These are phyloP conservation scores for Intellagama lesueurii DNA, from an alignment of 2,797 vertebrate species.

Conservation along the genomic window DNA sequence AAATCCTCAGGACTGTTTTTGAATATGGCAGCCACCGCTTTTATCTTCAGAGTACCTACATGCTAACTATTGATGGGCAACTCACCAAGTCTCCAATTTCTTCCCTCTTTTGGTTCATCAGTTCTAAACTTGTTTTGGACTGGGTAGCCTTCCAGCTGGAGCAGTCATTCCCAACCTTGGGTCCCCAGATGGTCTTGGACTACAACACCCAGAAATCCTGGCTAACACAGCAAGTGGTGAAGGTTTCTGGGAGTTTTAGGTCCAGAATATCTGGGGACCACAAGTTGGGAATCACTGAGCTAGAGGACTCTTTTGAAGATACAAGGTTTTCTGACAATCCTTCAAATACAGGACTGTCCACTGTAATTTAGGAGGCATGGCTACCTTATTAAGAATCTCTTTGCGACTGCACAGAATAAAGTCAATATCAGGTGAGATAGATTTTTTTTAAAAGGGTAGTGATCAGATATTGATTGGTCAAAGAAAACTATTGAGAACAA, in stretches of 20 bases:
- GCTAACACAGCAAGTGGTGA: too few species aligned
- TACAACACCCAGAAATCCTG: too few species aligned
- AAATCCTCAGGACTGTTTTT: background rate
- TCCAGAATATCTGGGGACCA: too few species aligned
- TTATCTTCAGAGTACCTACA: background rate
- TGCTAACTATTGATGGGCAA: background rate
- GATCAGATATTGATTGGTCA: too few species aligned
- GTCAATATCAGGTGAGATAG: too few species aligned
- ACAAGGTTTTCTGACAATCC: background rate
- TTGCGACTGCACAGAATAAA: too few species aligned
- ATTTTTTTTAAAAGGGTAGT: too few species aligned
- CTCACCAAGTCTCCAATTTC: background rate
- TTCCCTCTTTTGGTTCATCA: background rate
- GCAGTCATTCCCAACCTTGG: background rate
- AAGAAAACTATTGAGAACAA: background rate
- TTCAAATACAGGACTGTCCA: background rate
- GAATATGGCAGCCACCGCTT: background rate
- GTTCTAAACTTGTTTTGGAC: background rate
- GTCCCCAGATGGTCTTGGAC: too few species aligned
- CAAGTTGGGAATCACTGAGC: too few species aligned
- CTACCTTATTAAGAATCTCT: background rate
- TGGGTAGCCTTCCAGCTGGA: background rate
- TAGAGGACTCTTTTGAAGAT: too few species aligned
- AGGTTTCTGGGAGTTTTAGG: too few species aligned
- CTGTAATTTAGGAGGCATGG: background rate